Conservation (phyloP, 2,888 invertebrate species). For the Pristionchus exspectatus region DNA sequence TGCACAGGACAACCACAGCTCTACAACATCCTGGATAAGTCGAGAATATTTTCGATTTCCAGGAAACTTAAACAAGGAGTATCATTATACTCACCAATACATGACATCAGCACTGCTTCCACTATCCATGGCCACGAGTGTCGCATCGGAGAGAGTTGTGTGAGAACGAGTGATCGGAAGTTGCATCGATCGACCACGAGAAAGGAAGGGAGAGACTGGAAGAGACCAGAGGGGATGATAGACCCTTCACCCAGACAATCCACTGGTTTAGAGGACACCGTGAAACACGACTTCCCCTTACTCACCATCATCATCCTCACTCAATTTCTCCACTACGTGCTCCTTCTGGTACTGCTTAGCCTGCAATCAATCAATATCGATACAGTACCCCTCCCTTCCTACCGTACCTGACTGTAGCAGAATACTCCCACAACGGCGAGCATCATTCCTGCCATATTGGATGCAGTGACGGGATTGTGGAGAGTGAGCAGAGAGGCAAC, state of each 20-base stretch:
- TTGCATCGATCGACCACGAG: slow-evolving; percentile 24
- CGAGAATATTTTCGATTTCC: neutral
- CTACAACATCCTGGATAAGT: slow-evolving; percentile 36
- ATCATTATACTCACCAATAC: slow-evolving; percentile 55
- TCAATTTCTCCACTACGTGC: slow-evolving; percentile 50
- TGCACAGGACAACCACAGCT: slow-evolving; percentile 47
- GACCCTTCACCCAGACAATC: neutral
- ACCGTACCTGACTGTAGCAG: slow-evolving; percentile 88
- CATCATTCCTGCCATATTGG: slow-evolving; percentile 88
- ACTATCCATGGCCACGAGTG: slow-evolving; percentile 58
- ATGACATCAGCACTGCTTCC: slow-evolving; percentile 57
- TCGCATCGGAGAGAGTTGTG: slow-evolving; percentile 58
- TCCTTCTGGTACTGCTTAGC: slow-evolving; percentile 60
- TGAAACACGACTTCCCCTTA: neutral
- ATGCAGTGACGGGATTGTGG: slow-evolving; percentile 92
- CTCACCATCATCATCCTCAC: slow-evolving; percentile 32
- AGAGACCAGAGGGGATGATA: neutral
- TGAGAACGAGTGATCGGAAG: slow-evolving; percentile 60
- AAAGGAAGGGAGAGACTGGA: slow-evolving; percentile 26
- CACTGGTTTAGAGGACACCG: neutral
- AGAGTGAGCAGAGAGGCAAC: slow-evolving; percentile 90
- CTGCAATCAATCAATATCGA: slow-evolving; percentile 45
- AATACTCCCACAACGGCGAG: slow-evolving; percentile 92
- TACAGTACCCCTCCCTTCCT: slow-evolving; percentile 7
- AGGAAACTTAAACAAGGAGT: too few species aligned